phyloP scores from a whole-genome alignment of 2,888 invertebrate genomes.

The Unio pictorum region DNA sequence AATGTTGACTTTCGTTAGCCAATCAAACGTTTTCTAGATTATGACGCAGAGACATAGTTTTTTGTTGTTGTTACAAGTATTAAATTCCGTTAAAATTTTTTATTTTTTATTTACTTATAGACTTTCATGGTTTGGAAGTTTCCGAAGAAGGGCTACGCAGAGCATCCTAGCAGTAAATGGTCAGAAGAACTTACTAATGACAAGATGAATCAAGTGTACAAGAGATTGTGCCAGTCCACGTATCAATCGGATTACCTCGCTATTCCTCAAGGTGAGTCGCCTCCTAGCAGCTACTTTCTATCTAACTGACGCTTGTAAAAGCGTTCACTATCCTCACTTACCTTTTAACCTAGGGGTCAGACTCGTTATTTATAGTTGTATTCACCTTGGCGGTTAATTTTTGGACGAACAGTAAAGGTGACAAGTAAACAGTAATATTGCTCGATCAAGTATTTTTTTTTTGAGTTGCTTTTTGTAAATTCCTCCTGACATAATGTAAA shows the following conservation, averaged over 20 bases:
- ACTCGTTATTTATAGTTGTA: too few relatives aligned
- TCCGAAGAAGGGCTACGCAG: constrained; percentile 40
- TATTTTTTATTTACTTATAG: constrained; percentile 28
- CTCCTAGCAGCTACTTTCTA: neutral
- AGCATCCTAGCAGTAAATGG: constrained; percentile 36
- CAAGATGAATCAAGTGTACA: constrained; percentile 60
- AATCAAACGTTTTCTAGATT: neutral
- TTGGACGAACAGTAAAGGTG: too few relatives aligned
- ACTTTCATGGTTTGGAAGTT: constrained; percentile 65
- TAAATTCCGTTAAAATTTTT: neutral
- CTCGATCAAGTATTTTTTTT: too few relatives aligned
- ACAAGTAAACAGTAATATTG: too few relatives aligned
- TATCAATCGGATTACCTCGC: constrained; percentile 65
- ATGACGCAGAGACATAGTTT: neutral
- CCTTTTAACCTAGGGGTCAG: too few relatives aligned
- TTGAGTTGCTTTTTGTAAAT: too few relatives aligned
- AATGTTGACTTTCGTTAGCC: neutral
- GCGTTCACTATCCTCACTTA: too few relatives aligned
- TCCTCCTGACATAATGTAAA: too few relatives aligned
- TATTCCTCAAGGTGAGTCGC: constrained; percentile 60
- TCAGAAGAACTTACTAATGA: constrained; percentile 60
- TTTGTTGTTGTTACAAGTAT: neutral
- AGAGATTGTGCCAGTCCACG: constrained; percentile 58
- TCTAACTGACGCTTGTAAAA: neutral
- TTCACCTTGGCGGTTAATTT: too few relatives aligned